Percentiles rank a stretch among this genome's conserved stretches.
Evolutionary conservation across 1,140 invertebrate species (phyloP).

Genomic region (Drosophila sulfurigaster): DNA sequence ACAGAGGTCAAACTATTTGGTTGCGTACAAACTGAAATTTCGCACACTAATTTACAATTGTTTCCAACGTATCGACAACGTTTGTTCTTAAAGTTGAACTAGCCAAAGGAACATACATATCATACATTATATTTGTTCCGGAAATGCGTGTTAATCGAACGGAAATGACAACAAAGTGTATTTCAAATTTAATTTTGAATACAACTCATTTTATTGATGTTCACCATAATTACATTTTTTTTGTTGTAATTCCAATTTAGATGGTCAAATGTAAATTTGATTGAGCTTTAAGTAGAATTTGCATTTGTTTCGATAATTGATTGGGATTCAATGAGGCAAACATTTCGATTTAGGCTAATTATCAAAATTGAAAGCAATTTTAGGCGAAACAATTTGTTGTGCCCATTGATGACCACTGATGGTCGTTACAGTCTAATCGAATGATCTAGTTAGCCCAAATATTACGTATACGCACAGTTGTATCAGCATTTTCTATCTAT

Average conservation of each 20-base stretch:
- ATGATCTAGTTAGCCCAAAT: slow-evolving; percentile 9
- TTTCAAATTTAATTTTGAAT: slow-evolving; percentile 42
- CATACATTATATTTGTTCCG: slow-evolving; percentile 46
- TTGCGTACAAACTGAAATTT: slow-evolving; percentile 59
- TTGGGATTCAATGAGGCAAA: slow-evolving; percentile 36
- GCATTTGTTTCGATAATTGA: slow-evolving; percentile 42
- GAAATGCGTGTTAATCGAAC: slow-evolving; percentile 79
- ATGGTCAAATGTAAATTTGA: slow-evolving; percentile 8
- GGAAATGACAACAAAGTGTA: slow-evolving; percentile 60
- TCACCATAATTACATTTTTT: slow-evolving; percentile 10
- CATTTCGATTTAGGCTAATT: slow-evolving; percentile 35
- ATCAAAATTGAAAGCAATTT: slow-evolving; percentile 40
- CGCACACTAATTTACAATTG: slow-evolving; percentile 74
- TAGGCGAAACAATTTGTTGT: slow-evolving; percentile 17
- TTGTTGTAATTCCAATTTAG: neutral
- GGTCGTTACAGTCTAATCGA: slow-evolving; percentile 14
- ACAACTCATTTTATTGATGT: slow-evolving; percentile 21
- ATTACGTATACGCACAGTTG: slow-evolving; percentile 17
- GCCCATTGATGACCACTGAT: slow-evolving; percentile 18
- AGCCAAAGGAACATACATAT: slow-evolving; percentile 23
- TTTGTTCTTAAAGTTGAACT: slow-evolving; percentile 31
- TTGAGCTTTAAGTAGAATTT: slow-evolving; percentile 22
- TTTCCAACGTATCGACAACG: slow-evolving; percentile 25
- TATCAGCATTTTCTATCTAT: neutral
- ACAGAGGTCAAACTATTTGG: slow-evolving; percentile 70